phyloP scores from a whole-genome alignment of 2,797 vertebrate genomes.

The Rhinogobio ventralis region DNA sequence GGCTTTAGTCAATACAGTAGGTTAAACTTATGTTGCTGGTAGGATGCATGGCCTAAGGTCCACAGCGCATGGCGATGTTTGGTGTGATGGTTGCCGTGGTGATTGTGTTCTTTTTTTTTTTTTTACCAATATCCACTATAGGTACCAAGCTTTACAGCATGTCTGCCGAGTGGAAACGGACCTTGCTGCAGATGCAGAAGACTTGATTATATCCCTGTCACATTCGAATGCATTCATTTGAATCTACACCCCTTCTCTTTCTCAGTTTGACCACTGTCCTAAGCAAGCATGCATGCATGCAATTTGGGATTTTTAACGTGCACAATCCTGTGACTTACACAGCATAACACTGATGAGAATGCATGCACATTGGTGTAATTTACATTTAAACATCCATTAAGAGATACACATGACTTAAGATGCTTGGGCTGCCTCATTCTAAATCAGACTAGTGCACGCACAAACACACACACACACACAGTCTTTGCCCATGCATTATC shows the following conservation, averaged over 20 bases:
- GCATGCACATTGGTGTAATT: conserved; percentile 51
- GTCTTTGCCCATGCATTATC: conserved; percentile 55
- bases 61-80: conserved; percentile 36
- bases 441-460: conserved; percentile 33
- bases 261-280: conserved; percentile 9
- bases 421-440: conserved; percentile 51
- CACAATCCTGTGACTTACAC: conserved; percentile 1
- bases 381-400: conserved; percentile 50
- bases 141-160: conserved; percentile 44
- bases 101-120: conserved; percentile 48
- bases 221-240: neutral
- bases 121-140: conserved; percentile 25
- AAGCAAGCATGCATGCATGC: neutral
- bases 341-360: conserved; percentile 45
- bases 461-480: conserved; percentile 37
- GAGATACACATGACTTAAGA: conserved; percentile 50
- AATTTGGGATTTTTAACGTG: neutral
- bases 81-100: conserved; percentile 43
- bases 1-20: neutral
- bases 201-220: conserved; percentile 21
- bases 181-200: conserved; percentile 41
- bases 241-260: neutral
- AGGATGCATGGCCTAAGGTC: conserved; percentile 7
- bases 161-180: conserved; percentile 43
- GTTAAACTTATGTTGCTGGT: neutral